Evolutionary conservation across 2,113 vertebrate species (phyloP).

Genomic region (Laterallus jamaicensis): DNA sequence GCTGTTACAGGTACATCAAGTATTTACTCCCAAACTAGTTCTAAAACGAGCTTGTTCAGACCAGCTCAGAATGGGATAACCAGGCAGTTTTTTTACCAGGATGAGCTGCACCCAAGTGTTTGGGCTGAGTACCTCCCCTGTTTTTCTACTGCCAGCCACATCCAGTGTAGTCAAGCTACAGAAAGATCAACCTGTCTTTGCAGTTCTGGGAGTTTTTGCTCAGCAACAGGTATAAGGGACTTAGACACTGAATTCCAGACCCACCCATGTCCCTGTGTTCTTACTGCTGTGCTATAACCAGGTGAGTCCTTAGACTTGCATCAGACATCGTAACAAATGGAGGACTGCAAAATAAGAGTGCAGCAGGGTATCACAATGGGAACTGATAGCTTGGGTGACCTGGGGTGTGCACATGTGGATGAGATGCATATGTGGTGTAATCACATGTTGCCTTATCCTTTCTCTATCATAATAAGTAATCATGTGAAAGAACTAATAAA

Average conservation of each 20-base stretch:
- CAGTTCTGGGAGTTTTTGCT: neutral
- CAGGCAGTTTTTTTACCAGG: neutral
- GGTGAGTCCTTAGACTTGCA: neutral
- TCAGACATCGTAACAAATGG: neutral
- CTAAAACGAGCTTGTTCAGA: neutral
- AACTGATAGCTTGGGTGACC: neutral
- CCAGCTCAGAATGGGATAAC: neutral
- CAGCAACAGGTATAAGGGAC: neutral
- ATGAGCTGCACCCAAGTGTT: neutral
- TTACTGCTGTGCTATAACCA: neutral
- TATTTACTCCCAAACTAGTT: neutral
- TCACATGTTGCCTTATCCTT: neutral
- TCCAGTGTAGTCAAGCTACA: neutral
- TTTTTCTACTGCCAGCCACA: neutral
- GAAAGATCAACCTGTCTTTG: neutral
- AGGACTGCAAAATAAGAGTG: neutral
- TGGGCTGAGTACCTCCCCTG: neutral
- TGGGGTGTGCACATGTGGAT: neutral
- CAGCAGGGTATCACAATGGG: neutral
- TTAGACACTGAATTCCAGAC: neutral
- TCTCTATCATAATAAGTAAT: neutral
- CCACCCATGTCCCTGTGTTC: neutral
- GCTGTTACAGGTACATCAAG: neutral
- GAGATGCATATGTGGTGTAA: neutral
- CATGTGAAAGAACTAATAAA: neutral